Evolutionary conservation across 2,113 vertebrate species (phyloP), one percentile per base, ranked within the genome.

Genomic region (Colistium nudipinnis): DNA sequence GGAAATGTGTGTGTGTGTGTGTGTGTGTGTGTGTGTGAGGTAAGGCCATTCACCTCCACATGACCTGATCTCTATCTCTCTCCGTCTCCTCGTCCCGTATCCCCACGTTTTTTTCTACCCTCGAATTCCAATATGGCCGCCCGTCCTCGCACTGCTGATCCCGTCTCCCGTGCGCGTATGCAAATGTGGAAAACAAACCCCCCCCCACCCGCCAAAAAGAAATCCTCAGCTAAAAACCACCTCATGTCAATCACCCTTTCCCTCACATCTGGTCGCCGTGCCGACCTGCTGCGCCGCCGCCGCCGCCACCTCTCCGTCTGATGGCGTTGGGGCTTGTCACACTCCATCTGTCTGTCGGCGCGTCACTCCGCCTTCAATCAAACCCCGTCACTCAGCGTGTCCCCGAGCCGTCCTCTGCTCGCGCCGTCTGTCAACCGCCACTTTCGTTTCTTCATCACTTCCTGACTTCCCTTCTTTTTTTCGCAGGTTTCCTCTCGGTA

Each of bases 21-120:
- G 47, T 39, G 48, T 85, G 85, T 69, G 74, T 55, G 71, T 71
- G 65, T 62, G 74, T 77, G 78, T 72, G 76, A 85, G 89, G 90
- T 90, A 80, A 91, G 85, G 88, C 84, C 87, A 81, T 81, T 90
- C 89, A 88, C 89, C 78, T 88, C 84, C 66, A 74, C 36, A 61
- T 90, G 80, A 89, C 86, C 89, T 79, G 77, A 85, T 78, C 77
- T 55, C 68, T 69, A 25, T 78, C 53, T 70, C 33, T 70, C 48
- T n/a, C n/a, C n/a, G n/a, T n/a, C n/a, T n/a, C 36, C 62, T 57
- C 49, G 66, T 54, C 28, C 35, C 31, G 45, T 25, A 24, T 59
- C 19, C 25, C 16, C 17, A 47, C 22, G 24, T 69, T 82, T 82
- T 81, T 47, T 69, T n/a, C n/a, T n/a, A n/a, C 82, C 65, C 57